Evolutionary conservation across 2,797 vertebrate species (phyloP), one percentile per base, ranked within the genome.

Genomic region (Pygocentrus nattereri): DNA sequence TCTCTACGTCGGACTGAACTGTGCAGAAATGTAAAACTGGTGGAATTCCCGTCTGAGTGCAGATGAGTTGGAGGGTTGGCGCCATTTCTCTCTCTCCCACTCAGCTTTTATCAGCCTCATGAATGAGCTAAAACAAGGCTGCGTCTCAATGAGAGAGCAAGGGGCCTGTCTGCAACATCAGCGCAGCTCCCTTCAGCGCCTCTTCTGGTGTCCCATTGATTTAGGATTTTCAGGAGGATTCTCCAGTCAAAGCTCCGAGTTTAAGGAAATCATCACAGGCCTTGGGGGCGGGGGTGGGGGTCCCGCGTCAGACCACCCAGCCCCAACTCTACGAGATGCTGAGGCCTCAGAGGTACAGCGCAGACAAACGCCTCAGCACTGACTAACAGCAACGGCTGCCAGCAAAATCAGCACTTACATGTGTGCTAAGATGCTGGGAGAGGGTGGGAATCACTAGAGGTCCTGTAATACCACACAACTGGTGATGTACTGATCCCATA

Each of bases 261-360:
- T 83, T 70, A 79, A 70, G 61, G 76, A 73, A 76, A 75, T 83
- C 82, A 83, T 79, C 23, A 30, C 72, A 47, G 56, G 56, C 76
- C 54, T 69, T 82, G 50, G 34, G 30, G 25, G 52, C 50, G 30
- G 61, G 71, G 52, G 8, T 21, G 6, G 61, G 47, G n/a, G n/a
- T n/a, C n/a, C 25, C 50, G 47, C 47, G 19, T 58, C 75, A 70
- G 23, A 70, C n/a, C 21, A 23, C 64, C 11, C 64, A 41, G 18
- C 64, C 41, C 15, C 1, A 75, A 30, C 54, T 78, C 76, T 50
- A 71, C 4, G 64, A 83, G 56, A 58, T 41, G 41, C 23, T 59
- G 44, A 62, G 76, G 59, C 54, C n/a, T n/a, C n/a, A n/a, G n/a
- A n/a, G n/a, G n/a, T n/a, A n/a, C n/a, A n/a, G n/a, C n/a, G n/a